Conservation (phyloP, 2,797 vertebrate species). For the Scomberomorus guttatus region DNA sequence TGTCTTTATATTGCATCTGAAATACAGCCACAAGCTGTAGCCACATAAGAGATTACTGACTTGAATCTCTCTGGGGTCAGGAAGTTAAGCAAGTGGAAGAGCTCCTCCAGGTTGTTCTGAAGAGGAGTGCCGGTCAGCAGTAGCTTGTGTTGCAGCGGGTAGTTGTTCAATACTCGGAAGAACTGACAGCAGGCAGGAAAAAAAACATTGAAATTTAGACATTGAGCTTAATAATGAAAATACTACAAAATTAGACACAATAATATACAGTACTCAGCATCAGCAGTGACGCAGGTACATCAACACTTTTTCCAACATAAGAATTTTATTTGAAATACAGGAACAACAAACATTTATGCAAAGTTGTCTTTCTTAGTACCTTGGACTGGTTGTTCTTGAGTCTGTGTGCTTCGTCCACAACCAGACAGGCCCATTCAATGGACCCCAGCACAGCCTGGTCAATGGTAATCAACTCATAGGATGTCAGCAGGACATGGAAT, state of each 20-base stretch:
- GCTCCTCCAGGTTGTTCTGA: slow-evolving; percentile 98
- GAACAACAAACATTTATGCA: neutral
- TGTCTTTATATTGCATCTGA: neutral
- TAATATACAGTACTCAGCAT: neutral
- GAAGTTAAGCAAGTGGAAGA: slow-evolving; percentile 98
- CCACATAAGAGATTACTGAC: slow-evolving; percentile 82
- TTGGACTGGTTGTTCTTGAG: slow-evolving; percentile 99
- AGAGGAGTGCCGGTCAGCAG: slow-evolving; percentile 97
- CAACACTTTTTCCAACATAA: neutral
- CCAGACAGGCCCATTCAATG: slow-evolving; percentile 98
- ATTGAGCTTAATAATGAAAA: neutral
- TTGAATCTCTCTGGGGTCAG: slow-evolving; percentile 96
- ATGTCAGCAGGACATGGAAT: slow-evolving; percentile 96
- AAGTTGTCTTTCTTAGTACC: slow-evolving; percentile 74
- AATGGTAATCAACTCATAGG: slow-evolving; percentile 97
- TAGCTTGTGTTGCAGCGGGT: slow-evolving; percentile 97
- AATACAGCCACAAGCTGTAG: slow-evolving; percentile 8
- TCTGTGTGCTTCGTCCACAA: slow-evolving; percentile 98
- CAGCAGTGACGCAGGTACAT: neutral
- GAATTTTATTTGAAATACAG: neutral
- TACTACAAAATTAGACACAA: neutral
- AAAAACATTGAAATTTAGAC: neutral
- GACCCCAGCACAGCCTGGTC: slow-evolving; percentile 98
- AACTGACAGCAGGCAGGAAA: slow-evolving; percentile 84
- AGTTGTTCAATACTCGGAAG: slow-evolving; percentile 96